A percentile compares a stretch with the other conserved stretches of the same genome.
Evolutionary conservation across 2,888 invertebrate genomes (phyloP).

Genomic region (Meganola albula): DNA sequence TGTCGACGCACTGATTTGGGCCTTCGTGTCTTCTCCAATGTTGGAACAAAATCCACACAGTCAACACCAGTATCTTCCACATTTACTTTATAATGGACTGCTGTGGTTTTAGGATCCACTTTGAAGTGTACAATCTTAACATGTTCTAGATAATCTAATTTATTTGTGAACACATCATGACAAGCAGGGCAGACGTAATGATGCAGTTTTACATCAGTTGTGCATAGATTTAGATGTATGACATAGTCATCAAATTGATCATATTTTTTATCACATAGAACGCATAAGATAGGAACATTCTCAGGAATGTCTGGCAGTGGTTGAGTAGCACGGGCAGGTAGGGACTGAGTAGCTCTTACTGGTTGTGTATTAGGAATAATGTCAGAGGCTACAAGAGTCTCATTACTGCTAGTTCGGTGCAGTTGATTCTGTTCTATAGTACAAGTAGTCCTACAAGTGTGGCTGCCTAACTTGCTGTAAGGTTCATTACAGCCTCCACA

Average conservation of each 20-base stretch:
- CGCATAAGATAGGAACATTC: slow-evolving; percentile 53
- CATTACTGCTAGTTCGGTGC: slow-evolving; percentile 60
- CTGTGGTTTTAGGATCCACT: slow-evolving; percentile 38
- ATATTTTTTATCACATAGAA: slow-evolving; percentile 64
- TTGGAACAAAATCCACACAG: slow-evolving; percentile 63
- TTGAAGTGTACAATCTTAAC: slow-evolving; percentile 53
- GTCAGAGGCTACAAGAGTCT: slow-evolving; percentile 65
- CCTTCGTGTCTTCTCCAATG: slow-evolving; percentile 54
- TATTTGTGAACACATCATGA: slow-evolving; percentile 64
- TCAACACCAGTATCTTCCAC: slow-evolving; percentile 46
- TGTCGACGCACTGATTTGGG: slow-evolving; percentile 62
- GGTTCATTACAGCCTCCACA: slow-evolving; percentile 66
- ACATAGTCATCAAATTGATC: slow-evolving; percentile 61
- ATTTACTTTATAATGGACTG: slow-evolving; percentile 44
- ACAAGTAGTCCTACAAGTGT: slow-evolving; percentile 61
- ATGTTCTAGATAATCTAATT: slow-evolving; percentile 57
- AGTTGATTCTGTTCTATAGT: slow-evolving; percentile 61
- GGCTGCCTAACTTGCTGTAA: slow-evolving; percentile 55
- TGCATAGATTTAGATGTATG: slow-evolving; percentile 62
- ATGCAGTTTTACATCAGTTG: slow-evolving; percentile 66
- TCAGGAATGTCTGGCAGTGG: slow-evolving; percentile 29
- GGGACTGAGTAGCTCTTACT: slow-evolving; percentile 11
- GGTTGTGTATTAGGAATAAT: slow-evolving; percentile 29
- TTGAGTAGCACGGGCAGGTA: slow-evolving; percentile 28
- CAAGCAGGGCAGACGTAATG: slow-evolving; percentile 68